These are phyloP conservation scores for Ericerus pela DNA, from an alignment of 1,140 invertebrate species.

Conservation along the genomic window DNA sequence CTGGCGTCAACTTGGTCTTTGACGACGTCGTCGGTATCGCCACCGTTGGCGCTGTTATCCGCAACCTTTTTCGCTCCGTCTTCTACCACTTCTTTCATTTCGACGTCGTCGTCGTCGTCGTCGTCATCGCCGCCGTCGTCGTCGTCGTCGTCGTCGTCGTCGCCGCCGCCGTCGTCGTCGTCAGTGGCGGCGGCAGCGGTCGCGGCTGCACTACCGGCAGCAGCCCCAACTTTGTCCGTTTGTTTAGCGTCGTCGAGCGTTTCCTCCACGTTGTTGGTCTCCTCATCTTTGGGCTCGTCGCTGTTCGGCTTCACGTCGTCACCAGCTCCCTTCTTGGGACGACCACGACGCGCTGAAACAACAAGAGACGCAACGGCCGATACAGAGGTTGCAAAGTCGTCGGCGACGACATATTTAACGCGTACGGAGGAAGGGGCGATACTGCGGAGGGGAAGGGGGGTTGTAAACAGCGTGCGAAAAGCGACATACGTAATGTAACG, in stretches of 20 bases:
- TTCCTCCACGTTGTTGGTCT: not conserved
- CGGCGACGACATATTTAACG: not conserved
- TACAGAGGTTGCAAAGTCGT: not conserved
- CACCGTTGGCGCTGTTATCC: not conserved
- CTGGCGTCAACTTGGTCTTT: too few species aligned
- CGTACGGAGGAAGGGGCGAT: not conserved
- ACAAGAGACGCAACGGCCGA: not conserved
- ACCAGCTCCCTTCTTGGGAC: not conserved
- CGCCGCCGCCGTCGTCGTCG: not conserved
- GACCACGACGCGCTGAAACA: not conserved
- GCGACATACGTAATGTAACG: too few species aligned
- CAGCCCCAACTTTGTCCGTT: not conserved
- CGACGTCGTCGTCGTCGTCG: not conserved
- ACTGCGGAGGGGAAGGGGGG: not conserved
- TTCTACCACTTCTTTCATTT: not conserved
- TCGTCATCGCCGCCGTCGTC: not conserved
- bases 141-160: not conserved
- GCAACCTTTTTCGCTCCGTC: not conserved
- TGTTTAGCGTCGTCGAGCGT: not conserved
- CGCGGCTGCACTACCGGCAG: not conserved
- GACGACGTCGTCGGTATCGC: not conserved
- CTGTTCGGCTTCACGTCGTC: not conserved
- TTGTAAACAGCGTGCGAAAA: too few species aligned
- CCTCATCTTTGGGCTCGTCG: too few species aligned
- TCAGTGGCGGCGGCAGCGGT: not conserved